Conservation (phyloP, 2,888 invertebrate species). For the Micoletzkya japonica region DNA sequence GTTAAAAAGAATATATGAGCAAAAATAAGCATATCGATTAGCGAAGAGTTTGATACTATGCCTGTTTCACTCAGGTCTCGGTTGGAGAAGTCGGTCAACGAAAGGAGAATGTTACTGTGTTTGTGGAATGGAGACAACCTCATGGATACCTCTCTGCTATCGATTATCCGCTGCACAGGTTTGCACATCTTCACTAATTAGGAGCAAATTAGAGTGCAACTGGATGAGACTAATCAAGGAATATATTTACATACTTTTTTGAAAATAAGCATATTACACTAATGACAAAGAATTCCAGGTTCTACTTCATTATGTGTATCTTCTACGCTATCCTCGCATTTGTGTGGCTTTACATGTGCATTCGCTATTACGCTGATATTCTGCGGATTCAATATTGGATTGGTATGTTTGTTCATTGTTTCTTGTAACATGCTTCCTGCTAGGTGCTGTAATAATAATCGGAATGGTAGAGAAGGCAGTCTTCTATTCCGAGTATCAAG, state of each 20-base stretch:
- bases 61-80: slow-evolving; percentile 8
- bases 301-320: slow-evolving; percentile 86
- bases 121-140: slow-evolving; percentile 67
- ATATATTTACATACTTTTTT: not conserved
- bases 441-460: slow-evolving; percentile 63
- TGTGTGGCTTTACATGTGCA: slow-evolving; percentile 81
- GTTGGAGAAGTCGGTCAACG: not conserved
- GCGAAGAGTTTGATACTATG: no score
- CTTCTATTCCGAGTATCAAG: slow-evolving; percentile 85
- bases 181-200: not conserved
- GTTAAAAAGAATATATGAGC: no score
- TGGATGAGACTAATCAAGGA: not conserved
- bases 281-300: slow-evolving; percentile 68
- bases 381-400: slow-evolving; percentile 94
- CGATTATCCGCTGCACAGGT: slow-evolving; percentile 79
- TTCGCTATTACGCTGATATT: slow-evolving; percentile 85
- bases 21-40: no score
- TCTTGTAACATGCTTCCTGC: slow-evolving; percentile 1
- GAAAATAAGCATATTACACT: not conserved
- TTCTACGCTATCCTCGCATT: slow-evolving; percentile 82
- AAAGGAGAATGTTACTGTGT: slow-evolving; percentile 38
- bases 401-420: slow-evolving; percentile 67
- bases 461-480: slow-evolving; percentile 75
- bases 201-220: not conserved
- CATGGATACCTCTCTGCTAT: slow-evolving; percentile 85